Evolutionary conservation across 2,888 invertebrate species (phyloP).

Genomic region (Stramonita haemastoma): DNA sequence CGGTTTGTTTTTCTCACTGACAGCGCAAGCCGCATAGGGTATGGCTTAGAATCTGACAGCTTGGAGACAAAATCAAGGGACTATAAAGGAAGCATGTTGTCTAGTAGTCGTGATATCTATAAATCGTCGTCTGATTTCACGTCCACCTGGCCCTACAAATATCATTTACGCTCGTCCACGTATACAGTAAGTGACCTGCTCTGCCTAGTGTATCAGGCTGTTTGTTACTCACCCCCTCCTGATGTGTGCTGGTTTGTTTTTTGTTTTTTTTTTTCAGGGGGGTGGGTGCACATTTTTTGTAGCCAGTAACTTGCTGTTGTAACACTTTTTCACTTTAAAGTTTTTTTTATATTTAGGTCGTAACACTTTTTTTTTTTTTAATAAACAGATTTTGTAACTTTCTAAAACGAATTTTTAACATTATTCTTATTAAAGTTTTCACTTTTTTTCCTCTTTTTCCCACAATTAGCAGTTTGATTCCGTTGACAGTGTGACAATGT

Average conservation of each 20-base stretch:
- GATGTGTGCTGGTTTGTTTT: slow-evolving; percentile 21
- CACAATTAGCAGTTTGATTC: too few relatives aligned
- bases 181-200: slow-evolving; percentile 59
- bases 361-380: not conserved
- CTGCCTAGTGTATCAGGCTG: slow-evolving; percentile 6
- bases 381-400: too few relatives aligned
- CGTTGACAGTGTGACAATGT: too few relatives aligned
- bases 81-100: slow-evolving; percentile 59
- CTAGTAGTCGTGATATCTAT: slow-evolving; percentile 47
- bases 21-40: slow-evolving; percentile 50
- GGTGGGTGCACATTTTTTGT: slow-evolving; percentile 15
- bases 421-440: too few relatives aligned
- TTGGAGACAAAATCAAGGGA: slow-evolving; percentile 61
- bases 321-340: not conserved
- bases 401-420: too few relatives aligned
- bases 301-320: not conserved
- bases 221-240: not conserved
- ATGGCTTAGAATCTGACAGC: slow-evolving; percentile 58
- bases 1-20: slow-evolving; percentile 29
- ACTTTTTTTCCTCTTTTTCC: too few relatives aligned
- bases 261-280: not conserved
- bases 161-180: slow-evolving; percentile 63
- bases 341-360: not conserved
- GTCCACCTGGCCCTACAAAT: slow-evolving; percentile 71
- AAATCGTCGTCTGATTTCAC: slow-evolving; percentile 52